Conservation (phyloP, 2,888 invertebrate species). For the Ormyrus nitidulus region DNA sequence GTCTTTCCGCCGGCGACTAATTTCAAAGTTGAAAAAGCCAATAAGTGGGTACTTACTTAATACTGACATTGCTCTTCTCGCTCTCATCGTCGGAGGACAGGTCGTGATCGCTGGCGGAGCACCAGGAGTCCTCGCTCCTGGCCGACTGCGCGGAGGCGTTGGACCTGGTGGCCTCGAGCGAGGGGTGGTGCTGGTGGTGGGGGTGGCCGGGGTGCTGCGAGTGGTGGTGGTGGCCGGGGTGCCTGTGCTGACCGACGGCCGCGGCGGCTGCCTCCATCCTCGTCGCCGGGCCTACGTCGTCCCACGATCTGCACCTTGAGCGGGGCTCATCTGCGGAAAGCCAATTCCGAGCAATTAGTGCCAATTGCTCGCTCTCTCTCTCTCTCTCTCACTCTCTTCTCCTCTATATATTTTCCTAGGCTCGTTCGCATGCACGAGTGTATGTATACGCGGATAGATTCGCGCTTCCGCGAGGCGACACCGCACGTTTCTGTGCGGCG, state of each 20-base stretch:
- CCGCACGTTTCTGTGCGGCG: too few species aligned
- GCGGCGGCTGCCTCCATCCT: conserved; percentile 62
- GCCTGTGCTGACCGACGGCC: conserved; percentile 10
- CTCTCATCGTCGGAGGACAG: conserved; percentile 82
- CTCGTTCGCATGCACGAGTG: too few species aligned
- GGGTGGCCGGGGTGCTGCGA: conserved; percentile 55
- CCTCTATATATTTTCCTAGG: too few species aligned
- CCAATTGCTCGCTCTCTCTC: background rate
- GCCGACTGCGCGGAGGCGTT: conserved; percentile 71
- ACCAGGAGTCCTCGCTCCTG: conserved; percentile 82
- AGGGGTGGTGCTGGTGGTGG: conserved; percentile 59
- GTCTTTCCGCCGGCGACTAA: background rate
- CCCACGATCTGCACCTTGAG: conserved; percentile 86
- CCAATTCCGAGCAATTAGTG: conserved; percentile 17
- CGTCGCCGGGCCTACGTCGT: conserved; percentile 78
- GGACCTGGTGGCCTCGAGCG: conserved; percentile 69
- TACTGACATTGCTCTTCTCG: conserved; percentile 77
- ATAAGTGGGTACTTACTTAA: conserved; percentile 73
- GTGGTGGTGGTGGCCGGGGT: conserved; percentile 19
- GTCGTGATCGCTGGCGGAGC: conserved; percentile 81
- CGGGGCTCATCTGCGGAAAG: conserved; percentile 85
- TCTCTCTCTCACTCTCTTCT: background rate
- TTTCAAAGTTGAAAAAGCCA: background rate
- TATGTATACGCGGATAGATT: too few species aligned
- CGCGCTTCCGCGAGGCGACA: too few species aligned